Conservation (phyloP, 2,797 vertebrate genomes). For the Microcaecilia unicolor region DNA sequence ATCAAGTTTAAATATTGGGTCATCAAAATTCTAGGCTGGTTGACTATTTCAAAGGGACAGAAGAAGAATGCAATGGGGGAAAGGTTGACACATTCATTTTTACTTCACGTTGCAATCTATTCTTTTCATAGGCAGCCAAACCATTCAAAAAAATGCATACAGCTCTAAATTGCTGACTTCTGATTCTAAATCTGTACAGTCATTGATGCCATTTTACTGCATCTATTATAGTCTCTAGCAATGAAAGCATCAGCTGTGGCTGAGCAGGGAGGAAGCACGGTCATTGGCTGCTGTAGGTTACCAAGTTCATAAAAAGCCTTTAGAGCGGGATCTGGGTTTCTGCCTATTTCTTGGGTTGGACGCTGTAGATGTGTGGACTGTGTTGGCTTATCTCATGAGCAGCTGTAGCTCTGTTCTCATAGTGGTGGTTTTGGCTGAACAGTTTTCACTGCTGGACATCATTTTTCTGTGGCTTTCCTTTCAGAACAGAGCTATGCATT, state of each 20-base stretch:
- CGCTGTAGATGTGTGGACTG: conserved; percentile 24
- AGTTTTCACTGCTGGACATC: conserved; percentile 33
- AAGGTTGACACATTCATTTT: too few species aligned
- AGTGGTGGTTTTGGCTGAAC: conserved; percentile 37
- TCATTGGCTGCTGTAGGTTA: conserved; percentile 22
- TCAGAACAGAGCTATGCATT: conserved; percentile 16
- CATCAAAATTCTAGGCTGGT: too few species aligned
- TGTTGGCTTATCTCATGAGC: conserved; percentile 35
- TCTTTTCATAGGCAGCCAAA: too few species aligned
- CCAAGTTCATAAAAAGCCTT: conserved; percentile 14
- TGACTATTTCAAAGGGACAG: too few species aligned
- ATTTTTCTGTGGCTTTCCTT: conserved; percentile 38
- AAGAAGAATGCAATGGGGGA: too few species aligned
- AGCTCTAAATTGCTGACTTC: conserved; percentile 4
- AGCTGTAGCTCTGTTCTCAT: conserved; percentile 1
- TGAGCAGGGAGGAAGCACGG: conserved; percentile 5
- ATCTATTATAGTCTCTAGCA: conserved; percentile 11
- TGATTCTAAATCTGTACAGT: conserved; percentile 6
- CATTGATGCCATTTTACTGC: conserved; percentile 14
- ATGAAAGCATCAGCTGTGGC: conserved; percentile 10
- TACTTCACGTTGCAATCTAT: too few species aligned
- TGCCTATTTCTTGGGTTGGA: conserved; percentile 26
- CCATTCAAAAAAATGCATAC: too few species aligned
- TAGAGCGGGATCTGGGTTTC: conserved; percentile 16
- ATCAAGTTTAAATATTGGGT: too few species aligned